phyloP scores from a whole-genome alignment of 2,797 vertebrate genomes.

The Dendrocincla fuliginosa region DNA sequence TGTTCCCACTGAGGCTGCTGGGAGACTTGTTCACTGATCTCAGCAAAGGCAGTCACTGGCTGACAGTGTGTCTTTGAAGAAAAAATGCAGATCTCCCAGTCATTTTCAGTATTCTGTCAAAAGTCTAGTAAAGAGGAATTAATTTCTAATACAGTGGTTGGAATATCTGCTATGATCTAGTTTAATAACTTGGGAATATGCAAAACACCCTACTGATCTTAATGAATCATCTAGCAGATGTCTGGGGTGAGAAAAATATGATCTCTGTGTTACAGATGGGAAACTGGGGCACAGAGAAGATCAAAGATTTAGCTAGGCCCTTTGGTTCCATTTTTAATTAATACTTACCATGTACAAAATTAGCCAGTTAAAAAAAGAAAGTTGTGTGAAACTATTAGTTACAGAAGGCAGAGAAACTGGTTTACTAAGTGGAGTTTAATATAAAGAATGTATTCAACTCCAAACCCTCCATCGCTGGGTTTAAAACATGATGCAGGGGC shows the following conservation, averaged over 20 bases:
- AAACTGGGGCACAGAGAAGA: background rate
- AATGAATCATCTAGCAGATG: background rate
- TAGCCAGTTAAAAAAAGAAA: background rate
- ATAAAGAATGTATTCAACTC: background rate
- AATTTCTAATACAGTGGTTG: background rate
- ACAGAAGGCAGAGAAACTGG: background rate
- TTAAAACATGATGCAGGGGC: background rate
- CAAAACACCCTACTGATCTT: background rate
- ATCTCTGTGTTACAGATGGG: background rate
- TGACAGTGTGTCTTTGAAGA: background rate
- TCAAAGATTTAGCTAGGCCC: background rate
- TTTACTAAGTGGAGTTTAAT: background rate
- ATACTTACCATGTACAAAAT: background rate
- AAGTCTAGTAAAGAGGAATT: background rate
- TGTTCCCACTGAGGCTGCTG: background rate
- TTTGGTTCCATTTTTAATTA: slow-evolving; percentile 13
- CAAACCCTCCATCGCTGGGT: background rate
- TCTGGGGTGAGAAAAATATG: background rate
- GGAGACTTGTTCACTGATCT: background rate
- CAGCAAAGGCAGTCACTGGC: background rate
- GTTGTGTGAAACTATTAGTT: background rate
- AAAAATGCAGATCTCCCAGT: background rate
- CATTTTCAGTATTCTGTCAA: background rate
- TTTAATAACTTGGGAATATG: background rate
- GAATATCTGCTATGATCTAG: background rate